These are phyloP conservation scores for Pterois miles DNA, from an alignment of 2,797 vertebrate genomes.

Conservation along the genomic window DNA sequence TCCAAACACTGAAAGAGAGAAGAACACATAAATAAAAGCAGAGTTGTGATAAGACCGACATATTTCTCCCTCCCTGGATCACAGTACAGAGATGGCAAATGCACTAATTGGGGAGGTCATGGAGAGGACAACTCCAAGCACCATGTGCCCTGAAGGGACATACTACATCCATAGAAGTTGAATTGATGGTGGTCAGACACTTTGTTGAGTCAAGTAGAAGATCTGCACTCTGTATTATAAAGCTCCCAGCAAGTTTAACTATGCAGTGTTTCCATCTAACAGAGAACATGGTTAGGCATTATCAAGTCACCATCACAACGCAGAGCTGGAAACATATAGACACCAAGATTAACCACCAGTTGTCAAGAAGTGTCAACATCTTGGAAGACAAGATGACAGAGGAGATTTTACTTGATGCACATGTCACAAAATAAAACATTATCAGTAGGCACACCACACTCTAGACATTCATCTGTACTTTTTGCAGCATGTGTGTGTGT, in stretches of 20 bases:
- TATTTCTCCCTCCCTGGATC: slow-evolving; percentile 7
- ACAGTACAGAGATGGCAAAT: too few species aligned
- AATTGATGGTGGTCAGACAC: background rate
- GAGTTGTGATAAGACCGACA: slow-evolving; percentile 42
- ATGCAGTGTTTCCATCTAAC: too few species aligned
- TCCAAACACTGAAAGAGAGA: slow-evolving; percentile 5
- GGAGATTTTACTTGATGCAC: background rate
- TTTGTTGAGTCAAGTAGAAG: background rate
- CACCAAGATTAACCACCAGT: too few species aligned
- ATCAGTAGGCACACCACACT: slow-evolving; percentile 1
- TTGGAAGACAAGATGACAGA: background rate
- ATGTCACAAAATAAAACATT: slow-evolving; percentile 22
- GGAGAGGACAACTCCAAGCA: background rate
- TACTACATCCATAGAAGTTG: background rate
- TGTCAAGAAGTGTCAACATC: background rate
- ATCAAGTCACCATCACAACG: too few species aligned
- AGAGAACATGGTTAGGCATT: too few species aligned
- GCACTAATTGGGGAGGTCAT: slow-evolving; percentile 22
- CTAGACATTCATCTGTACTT: slow-evolving; percentile 13
- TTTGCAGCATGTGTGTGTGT: background rate
- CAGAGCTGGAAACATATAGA: too few species aligned
- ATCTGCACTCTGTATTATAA: too few species aligned
- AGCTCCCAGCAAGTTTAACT: too few species aligned
- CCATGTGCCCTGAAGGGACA: background rate
- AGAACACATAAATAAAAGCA: slow-evolving; percentile 48